Evolutionary conservation across 2,113 vertebrate species (phyloP).

Genomic region (Oenanthe oenanthe): DNA sequence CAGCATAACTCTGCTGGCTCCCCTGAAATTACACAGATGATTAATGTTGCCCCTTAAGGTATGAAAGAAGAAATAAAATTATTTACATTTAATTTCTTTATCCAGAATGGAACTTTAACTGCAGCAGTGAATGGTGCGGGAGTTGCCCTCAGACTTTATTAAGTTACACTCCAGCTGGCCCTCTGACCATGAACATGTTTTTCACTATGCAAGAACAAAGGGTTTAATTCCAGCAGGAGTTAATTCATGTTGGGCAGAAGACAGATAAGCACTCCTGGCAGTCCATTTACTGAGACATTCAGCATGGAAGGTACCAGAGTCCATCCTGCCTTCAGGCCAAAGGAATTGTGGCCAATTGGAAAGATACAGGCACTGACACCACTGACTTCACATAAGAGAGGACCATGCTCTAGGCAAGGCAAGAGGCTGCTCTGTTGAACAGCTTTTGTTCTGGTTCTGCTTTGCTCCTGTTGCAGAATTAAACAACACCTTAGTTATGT

Average conservation of each 20-base stretch:
- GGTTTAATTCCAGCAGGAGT: not conserved
- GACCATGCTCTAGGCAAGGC: not conserved
- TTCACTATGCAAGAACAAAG: not conserved
- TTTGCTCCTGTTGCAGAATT: not conserved
- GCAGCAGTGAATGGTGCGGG: not conserved
- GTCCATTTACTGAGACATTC: not conserved
- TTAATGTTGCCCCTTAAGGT: constrained; percentile 12
- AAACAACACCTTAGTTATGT: not conserved
- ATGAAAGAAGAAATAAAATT: not conserved
- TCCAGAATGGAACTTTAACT: not conserved
- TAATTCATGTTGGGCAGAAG: not conserved
- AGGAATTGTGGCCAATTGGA: not conserved
- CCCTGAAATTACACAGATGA: constrained; percentile 25
- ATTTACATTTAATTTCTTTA: constrained; percentile 35
- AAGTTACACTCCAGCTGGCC: not conserved
- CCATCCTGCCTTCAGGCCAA: not conserved
- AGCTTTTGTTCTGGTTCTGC: not conserved
- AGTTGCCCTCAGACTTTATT: not conserved
- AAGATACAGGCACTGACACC: not conserved
- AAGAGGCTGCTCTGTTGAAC: not conserved
- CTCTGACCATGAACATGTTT: not conserved
- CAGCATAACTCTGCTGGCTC: not conserved
- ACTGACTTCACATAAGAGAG: not conserved
- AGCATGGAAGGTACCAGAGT: not conserved
- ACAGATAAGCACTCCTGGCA: not conserved